Evolutionary conservation across 2,797 vertebrate species (phyloP), one percentile per base, ranked within the genome.

Genomic region (Pelodytes ibericus): DNA sequence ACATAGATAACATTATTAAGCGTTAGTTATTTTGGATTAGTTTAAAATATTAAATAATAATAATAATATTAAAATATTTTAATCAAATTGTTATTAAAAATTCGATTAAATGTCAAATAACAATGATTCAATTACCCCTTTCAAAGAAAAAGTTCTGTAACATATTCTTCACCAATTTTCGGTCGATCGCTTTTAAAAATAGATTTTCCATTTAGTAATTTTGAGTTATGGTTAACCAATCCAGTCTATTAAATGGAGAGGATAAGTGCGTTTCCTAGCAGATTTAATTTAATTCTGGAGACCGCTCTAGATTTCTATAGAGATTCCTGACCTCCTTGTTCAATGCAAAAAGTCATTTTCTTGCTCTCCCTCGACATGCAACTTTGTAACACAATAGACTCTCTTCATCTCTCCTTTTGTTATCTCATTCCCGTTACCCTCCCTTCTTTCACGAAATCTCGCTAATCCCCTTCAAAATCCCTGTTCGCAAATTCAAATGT

Each of bases 391-490:
- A 78, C 63, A 72, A 70, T 63, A 62, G 74, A 61, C 18, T 41
- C 59, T 51, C 47, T 39, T 58, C 76, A 57, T 47, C 41, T 56
- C 25, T 25, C 24, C 63, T 73, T 72, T 78, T 78, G 75, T 78
- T 66, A 60, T 61, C 70, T 67, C 57, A 25, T 68, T 57, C 63
- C 39, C 36, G 72, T 73, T 41, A 44, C 29, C 20, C 53, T 36
- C 41, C 22, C 41, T 63, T 59, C 39, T 71, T 71, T 58, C 29
- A 44, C 62, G 67, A 72, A 78, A 78, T 67, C 41, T 73, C 29
- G 30, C 63, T 79, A 79, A 79, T 79, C 76, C 76, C 33, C 57
- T 73, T 68, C 13, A 61, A 79, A 72, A 72, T n/a, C 71, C 71
- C 71, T 78, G 75, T 77, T 65, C 69, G 39, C 70, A 68, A 72